Evolutionary conservation across 2,888 invertebrate species (phyloP).

Genomic region (Rhimphoctona megacephalus): DNA sequence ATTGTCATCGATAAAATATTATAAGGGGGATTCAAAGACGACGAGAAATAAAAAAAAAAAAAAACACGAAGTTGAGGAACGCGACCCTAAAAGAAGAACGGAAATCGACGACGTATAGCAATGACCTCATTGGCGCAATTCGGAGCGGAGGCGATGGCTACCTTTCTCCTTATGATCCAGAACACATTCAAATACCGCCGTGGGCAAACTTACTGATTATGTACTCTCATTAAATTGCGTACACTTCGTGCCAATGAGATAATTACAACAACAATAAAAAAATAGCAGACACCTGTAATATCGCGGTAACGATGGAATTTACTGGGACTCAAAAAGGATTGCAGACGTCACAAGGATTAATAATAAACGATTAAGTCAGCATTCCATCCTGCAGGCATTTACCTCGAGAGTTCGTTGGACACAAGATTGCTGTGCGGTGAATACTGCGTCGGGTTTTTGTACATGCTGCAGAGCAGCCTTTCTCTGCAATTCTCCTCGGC

Average conservation of each 20-base stretch:
- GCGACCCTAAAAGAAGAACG: slow-evolving; percentile 68
- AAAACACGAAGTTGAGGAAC: slow-evolving; percentile 57
- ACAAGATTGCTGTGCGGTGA: slow-evolving; percentile 95
- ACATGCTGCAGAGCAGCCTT: slow-evolving; percentile 93
- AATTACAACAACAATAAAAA: slow-evolving; percentile 1
- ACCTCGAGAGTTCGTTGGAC: slow-evolving; percentile 96
- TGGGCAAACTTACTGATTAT: slow-evolving; percentile 36
- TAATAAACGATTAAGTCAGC: slow-evolving; percentile 10
- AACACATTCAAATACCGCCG: slow-evolving; percentile 66
- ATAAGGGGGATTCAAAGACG: slow-evolving; percentile 53
- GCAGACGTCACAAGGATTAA: slow-evolving; percentile 16
- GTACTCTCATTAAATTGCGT: slow-evolving; percentile 18
- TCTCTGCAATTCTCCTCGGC: slow-evolving; percentile 91
- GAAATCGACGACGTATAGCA: slow-evolving; percentile 72
- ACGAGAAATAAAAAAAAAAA: slow-evolving; percentile 60
- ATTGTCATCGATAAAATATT: slow-evolving; percentile 3
- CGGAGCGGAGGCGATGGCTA: slow-evolving; percentile 75
- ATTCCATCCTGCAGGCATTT: slow-evolving; percentile 81
- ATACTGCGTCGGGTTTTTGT: slow-evolving; percentile 92
- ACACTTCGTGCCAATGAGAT: slow-evolving; percentile 18
- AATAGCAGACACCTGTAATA: background rate
- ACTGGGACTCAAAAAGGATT: background rate
- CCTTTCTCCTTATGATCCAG: slow-evolving; percentile 82
- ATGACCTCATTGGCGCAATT: slow-evolving; percentile 81
- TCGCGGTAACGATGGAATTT: background rate